phyloP scores from a whole-genome alignment of 1,140 invertebrate species.

The Meloidogyne chitwoodi region DNA sequence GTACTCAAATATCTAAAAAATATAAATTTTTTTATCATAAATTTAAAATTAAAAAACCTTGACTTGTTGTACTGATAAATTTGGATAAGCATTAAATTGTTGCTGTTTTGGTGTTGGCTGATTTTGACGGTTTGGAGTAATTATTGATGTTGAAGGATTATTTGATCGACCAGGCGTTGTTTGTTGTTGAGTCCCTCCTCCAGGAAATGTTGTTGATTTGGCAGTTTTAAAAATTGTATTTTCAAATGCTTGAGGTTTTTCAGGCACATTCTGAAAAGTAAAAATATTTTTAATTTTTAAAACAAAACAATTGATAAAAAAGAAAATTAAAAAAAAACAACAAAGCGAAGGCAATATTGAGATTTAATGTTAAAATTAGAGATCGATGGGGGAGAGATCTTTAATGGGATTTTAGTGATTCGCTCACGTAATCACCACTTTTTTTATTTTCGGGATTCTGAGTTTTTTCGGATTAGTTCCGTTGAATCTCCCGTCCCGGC shows the following conservation, averaged over 20 bases:
- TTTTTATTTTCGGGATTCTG: no score
- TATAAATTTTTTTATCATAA: not conserved
- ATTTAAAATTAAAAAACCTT: not conserved
- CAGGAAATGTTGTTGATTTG: not conserved
- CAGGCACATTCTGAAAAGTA: not conserved
- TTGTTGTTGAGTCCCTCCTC: not conserved
- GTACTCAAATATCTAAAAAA: not conserved
- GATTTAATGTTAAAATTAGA: no score
- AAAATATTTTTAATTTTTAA: no score
- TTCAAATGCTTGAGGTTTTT: not conserved
- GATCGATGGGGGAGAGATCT: no score
- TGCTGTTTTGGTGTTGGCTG: not conserved
- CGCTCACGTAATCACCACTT: no score
- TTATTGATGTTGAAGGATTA: not conserved
- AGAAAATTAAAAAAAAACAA: no score
- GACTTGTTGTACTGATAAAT: not conserved
- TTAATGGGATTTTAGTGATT: no score
- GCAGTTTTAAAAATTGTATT: not conserved
- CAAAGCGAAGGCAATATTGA: no score
- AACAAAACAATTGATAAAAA: no score
- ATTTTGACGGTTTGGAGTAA: not conserved
- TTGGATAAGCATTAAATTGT: not conserved
- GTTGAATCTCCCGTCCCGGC: no score
- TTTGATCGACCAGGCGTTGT: not conserved
- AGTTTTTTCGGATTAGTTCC: no score